Evolutionary conservation across 2,113 vertebrate species (phyloP).

Genomic region (Gymnarchus niloticus): DNA sequence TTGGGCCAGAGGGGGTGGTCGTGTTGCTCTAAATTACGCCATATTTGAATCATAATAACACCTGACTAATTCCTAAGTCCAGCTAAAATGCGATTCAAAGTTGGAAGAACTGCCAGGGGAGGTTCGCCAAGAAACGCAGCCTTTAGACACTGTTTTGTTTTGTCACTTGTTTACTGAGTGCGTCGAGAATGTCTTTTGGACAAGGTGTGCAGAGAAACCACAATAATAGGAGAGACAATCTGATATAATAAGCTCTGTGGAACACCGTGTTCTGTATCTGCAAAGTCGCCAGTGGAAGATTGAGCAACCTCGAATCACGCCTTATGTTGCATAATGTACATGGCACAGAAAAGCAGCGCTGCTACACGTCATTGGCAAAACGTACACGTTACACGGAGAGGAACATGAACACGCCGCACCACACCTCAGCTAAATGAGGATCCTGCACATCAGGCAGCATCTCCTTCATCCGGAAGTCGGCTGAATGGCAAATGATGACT

Average conservation of each 20-base stretch:
- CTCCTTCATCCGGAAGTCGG: not conserved
- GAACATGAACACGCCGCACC: not conserved
- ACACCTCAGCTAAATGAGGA: constrained; percentile 3
- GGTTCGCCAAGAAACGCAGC: not conserved
- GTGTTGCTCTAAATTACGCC: not conserved
- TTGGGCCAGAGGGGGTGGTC: not conserved
- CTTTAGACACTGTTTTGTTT: not conserved
- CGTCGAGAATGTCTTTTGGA: not conserved
- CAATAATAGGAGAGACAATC: not conserved
- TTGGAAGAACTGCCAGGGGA: not conserved
- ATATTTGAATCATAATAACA: not conserved
- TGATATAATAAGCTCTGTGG: not conserved
- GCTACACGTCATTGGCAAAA: not conserved
- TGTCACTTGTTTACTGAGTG: not conserved
- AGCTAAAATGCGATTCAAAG: not conserved
- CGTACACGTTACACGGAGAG: not conserved
- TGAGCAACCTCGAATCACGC: not conserved
- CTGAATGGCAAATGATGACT: not conserved
- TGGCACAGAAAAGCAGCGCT: not conserved
- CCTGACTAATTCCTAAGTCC: constrained; percentile 2
- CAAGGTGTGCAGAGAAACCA: constrained; percentile 1
- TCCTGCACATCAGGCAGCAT: too few relatives aligned
- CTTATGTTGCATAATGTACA: not conserved
- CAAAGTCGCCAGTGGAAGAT: not conserved
- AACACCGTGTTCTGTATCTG: not conserved